phyloP scores from a whole-genome alignment of 2,888 invertebrate species.

The Notodonta ziczac region DNA sequence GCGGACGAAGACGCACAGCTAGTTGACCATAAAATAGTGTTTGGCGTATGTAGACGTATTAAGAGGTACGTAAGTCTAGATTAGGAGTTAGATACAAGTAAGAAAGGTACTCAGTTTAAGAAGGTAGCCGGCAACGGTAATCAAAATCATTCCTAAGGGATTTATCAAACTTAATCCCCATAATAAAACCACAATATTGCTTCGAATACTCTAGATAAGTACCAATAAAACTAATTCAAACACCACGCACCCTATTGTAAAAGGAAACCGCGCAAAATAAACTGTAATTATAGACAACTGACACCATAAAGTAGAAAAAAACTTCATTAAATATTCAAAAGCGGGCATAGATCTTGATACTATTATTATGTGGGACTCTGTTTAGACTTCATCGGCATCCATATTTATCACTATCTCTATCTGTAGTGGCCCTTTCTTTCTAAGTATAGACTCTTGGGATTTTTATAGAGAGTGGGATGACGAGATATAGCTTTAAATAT shows the following conservation, averaged over 20 bases:
- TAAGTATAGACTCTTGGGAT: too few species aligned
- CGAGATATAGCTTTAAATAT: too few species aligned
- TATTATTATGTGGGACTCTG: slow-evolving; percentile 40
- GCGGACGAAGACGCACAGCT: too few species aligned
- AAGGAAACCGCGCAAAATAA: slow-evolving; percentile 32
- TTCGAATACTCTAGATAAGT: slow-evolving; percentile 1
- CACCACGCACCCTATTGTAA: slow-evolving; percentile 36
- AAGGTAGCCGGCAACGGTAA: not conserved
- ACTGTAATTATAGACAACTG: slow-evolving; percentile 73
- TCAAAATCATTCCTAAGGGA: not conserved
- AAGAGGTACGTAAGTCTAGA: too few species aligned
- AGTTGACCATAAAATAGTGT: too few species aligned
- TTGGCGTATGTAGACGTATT: too few species aligned
- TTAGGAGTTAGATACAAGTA: too few species aligned
- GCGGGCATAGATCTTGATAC: slow-evolving; percentile 36
- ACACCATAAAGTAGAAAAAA: slow-evolving; percentile 72
- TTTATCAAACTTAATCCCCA: not conserved
- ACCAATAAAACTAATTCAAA: slow-evolving; percentile 17
- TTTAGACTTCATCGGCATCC: not conserved
- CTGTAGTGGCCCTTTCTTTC: too few species aligned
- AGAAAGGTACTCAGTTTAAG: too few species aligned
- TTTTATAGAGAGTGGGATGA: too few species aligned
- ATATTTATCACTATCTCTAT: too few species aligned
- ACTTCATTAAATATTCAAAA: slow-evolving; percentile 73
- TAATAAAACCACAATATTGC: not conserved